These are phyloP conservation scores for Cisticola juncidis DNA, from an alignment of 2,113 vertebrate species.

Conservation along the genomic window DNA sequence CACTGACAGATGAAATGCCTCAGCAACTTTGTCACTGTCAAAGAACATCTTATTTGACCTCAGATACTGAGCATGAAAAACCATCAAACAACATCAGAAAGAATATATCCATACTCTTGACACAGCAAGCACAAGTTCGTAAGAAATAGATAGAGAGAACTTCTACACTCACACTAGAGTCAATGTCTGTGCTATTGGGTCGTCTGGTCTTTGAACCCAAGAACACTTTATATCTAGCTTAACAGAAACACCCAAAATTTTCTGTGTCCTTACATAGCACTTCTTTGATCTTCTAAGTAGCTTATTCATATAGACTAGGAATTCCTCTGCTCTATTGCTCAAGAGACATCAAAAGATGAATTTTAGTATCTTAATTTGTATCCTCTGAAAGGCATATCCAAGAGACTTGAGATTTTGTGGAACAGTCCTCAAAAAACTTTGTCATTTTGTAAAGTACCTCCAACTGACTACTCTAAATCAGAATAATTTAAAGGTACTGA, in stretches of 20 bases:
- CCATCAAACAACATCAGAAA: background rate
- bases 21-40: background rate
- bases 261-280: background rate
- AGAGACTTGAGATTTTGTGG: background rate
- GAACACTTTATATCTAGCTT: background rate
- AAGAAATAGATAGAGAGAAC: background rate
- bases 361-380: background rate
- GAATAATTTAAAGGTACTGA: background rate
- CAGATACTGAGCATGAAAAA: background rate
- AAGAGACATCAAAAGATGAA: background rate
- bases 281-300: background rate
- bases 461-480: background rate
- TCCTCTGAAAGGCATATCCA: background rate
- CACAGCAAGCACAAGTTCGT: background rate
- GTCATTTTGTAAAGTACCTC: background rate
- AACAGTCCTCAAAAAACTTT: background rate
- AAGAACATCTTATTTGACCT: background rate
- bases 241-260: background rate
- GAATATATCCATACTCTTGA: background rate
- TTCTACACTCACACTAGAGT: background rate
- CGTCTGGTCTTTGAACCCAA: background rate
- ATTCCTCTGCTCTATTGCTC: background rate
- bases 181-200: accelerated
- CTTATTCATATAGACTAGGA: background rate
- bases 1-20: accelerated